Evolutionary conservation across 2,113 vertebrate species (phyloP), one percentile per base, ranked within the genome.

Genomic region (Turnix velox): DNA sequence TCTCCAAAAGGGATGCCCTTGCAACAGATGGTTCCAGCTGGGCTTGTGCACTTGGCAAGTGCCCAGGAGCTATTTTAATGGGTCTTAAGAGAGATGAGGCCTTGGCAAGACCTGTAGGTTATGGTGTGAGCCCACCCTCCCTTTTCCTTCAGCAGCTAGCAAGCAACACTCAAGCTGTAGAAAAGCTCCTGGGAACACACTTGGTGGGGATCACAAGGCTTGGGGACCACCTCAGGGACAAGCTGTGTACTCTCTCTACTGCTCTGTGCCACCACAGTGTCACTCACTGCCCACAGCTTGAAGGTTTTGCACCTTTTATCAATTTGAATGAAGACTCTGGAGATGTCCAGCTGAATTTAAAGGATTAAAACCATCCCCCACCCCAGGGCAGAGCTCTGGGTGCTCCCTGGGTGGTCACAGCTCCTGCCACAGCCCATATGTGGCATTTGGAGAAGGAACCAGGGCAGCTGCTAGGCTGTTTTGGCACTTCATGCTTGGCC

Each of bases 61-160:
- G 4, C 87, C 93, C 95, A 95, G 77, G 4, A 81, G 93, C 80
- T 94, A 74, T 93, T 95, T 93, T 27, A 30, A 78, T 77, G 77
- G 94, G 45, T 40, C 84, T 90, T 55, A 42, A 39, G 42, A 80
- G 80, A 61, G 80, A 67, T 8, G 1, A 66, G 55, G 87, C 63
- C 51, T 90, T 90, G 94, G 94, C 92, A 77, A 46, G 79, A 77
- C 25, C 86, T 14, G 42, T 4, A 67, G 79, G 40, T 25, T 80
- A 69, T 54, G 88, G 54, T 65, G 31, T 8, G 88, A 94, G 91
- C 91, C 58, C 72, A 12, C 6, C 0, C 1, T 25, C 48, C 37
- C 48, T 77, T 49, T 84, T 12, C n/a, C 76, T 61, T 81, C 24
- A 12, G 59, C 28, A 22, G 45, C 45, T 43, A 45, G 79, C 14